Evolutionary conservation across 1,140 invertebrate species (phyloP).

Genomic region (Aphaenogaster floridana): DNA sequence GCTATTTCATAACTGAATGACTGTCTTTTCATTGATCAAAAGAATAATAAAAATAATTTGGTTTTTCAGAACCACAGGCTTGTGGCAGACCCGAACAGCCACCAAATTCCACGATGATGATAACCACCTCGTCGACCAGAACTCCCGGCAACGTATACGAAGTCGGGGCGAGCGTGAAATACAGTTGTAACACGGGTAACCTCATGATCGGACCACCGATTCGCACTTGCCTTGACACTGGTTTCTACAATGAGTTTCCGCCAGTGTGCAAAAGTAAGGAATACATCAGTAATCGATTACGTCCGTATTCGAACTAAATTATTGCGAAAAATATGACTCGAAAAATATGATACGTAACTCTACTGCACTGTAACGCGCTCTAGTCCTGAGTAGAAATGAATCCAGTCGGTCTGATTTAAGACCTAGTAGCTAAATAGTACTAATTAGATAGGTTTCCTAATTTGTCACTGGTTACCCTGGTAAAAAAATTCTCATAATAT

Average conservation of each 20-base stretch:
- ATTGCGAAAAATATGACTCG: neutral
- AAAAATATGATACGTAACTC: neutral
- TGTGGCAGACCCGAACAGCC: constrained; percentile 97
- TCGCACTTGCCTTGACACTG: constrained; percentile 95
- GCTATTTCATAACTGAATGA: neutral
- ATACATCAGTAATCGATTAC: too few relatives aligned
- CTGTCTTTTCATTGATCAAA: neutral
- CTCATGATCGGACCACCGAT: constrained; percentile 94
- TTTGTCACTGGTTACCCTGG: too few relatives aligned
- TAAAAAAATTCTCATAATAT: too few relatives aligned
- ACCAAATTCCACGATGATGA: constrained; percentile 95
- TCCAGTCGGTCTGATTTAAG: too few relatives aligned
- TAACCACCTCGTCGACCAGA: constrained; percentile 78
- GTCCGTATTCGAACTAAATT: neutral
- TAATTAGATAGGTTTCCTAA: too few relatives aligned
- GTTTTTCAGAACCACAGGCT: constrained; percentile 92
- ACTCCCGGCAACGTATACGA: constrained; percentile 90
- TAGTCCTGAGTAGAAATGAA: neutral
- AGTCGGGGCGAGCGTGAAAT: constrained; percentile 95
- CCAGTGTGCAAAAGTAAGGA: constrained; percentile 96
- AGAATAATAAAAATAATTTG: constrained; percentile 1
- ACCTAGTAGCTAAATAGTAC: too few relatives aligned
- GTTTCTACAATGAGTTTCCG: constrained; percentile 97
- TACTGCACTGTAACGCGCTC: neutral
- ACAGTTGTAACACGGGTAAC: constrained; percentile 95